Evolutionary conservation across 2,797 vertebrate species (phyloP), one percentile per base, ranked within the genome.

Genomic region (Channallabes apus): DNA sequence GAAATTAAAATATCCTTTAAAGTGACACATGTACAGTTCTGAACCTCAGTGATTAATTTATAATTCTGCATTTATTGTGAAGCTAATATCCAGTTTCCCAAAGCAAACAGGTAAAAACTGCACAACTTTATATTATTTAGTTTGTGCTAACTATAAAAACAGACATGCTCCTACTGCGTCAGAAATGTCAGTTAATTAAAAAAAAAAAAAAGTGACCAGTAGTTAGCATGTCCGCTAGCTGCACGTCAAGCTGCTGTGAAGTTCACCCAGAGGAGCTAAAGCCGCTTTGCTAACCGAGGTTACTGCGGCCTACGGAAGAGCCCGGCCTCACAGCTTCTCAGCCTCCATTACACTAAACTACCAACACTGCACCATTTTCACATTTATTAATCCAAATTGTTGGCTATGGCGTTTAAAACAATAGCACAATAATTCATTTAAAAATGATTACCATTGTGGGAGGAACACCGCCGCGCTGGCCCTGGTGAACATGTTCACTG

Each of bases 401-500:
- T 11, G 7, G 2, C 3, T 2, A 64, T 35, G 4, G 15, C 11
- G 2, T 0, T 6, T 24, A 0, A 4, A 0, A 46, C 0, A 8
- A 24, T 5, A 3, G 0, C 0, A 11, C 1, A 27, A 46, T 0
- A 3, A 29, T 15, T 11, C n/a, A 9, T 17, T 18, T 24, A 17
- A 62, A 22, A 46, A 76, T 6, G 58, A 38, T 89, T 96, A 98
- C 97, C 97, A 98, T 97, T 96, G 97, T 89, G 97, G 97, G 90
- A 93, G 92, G 85, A 95, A 95, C 38, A 94, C 88, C 87, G 93
- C 87, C 88, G 92, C 93, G 81, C 95, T 91, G 91, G 92, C 90
- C 91, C 97, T 93, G 84, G 95, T 91, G 85, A 98, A 97, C 97
- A 98, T 97, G 94, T 89, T 96, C 93, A 88, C 85, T 86, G 78